Evolutionary conservation across 2,113 vertebrate species (phyloP), one percentile per base, ranked within the genome.

Genomic region (Ciconia maguari): DNA sequence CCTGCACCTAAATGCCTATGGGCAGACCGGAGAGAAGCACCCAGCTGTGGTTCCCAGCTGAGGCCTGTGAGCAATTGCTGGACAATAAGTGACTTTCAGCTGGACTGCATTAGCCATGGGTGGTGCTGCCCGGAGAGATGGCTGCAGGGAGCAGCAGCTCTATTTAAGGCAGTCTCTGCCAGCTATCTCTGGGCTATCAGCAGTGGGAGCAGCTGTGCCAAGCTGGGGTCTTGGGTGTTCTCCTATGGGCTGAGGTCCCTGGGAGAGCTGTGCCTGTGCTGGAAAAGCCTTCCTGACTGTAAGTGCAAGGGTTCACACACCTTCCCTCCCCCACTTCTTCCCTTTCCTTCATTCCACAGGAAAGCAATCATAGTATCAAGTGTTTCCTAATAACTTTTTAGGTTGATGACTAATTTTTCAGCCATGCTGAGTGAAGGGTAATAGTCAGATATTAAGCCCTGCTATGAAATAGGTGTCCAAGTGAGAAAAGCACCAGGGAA

Each of bases 321-420:
- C 46, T 89, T 91, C 68, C 42, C 44, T 90, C 74, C 61, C 81
- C 70, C 84, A 68, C 9, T 20, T 84, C 52, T 60, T 91, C 30
- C 11, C 30, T 87, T 71, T 82, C 46, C 36, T 76, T 92, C 54
- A 30, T 96, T 96, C 93, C 94, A 83, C 49, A 62, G 84, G 58
- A 91, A 93, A 88, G 85, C 68, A 92, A 93, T 96, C 93, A 93
- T 83, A 90, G 92, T 95, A 96, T 97, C 96, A 95, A 96, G 79
- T 96, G 96, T 93, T 97, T 92, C 85, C 78, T 95, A 96, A 95
- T 83, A 86, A 94, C 66, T 86, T 96, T 79, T 90, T 95, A 83
- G 93, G 93, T 66, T 77, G 94, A 77, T 97, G 94, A 96, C 90
- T 96, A 96, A 97, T 83, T 96, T 95, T 91, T 97, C 72, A 94